Evolutionary conservation across 2,888 invertebrate genomes (phyloP).

Genomic region (Tenthredo livida): DNA sequence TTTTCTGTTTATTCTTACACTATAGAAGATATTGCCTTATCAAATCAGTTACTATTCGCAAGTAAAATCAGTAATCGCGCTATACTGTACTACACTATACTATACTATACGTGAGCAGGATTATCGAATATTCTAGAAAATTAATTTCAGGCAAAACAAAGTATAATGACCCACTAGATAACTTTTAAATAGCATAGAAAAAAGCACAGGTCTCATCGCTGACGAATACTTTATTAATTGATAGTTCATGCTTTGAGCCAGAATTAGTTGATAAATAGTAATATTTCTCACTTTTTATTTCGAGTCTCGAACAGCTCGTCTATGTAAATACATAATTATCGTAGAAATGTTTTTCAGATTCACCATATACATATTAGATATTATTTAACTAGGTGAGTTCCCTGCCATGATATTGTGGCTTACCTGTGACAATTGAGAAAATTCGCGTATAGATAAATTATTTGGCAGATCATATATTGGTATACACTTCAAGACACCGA

Average conservation of each 20-base stretch:
- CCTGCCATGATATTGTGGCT: slow-evolving; percentile 3
- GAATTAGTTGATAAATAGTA: slow-evolving; percentile 24
- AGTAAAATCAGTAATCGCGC: neutral
- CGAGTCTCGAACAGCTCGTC: slow-evolving; percentile 69
- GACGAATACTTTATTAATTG: slow-evolving; percentile 7
- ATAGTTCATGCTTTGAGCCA: slow-evolving; percentile 41
- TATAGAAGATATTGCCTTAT: slow-evolving; percentile 29
- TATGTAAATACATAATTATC: slow-evolving; percentile 62
- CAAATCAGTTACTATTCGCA: slow-evolving; percentile 48
- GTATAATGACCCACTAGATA: neutral
- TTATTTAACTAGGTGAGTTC: slow-evolving; percentile 2
- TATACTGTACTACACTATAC: too few relatives aligned
- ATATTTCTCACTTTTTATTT: slow-evolving; percentile 54
- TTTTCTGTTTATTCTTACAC: neutral
- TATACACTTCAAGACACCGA: slow-evolving; percentile 35
- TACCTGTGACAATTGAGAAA: neutral
- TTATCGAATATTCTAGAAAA: neutral
- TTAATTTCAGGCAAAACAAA: slow-evolving; percentile 4
- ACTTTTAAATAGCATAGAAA: slow-evolving; percentile 26
- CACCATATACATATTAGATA: neutral
- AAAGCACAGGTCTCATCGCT: neutral
- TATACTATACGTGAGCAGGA: neutral
- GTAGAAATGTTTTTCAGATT: slow-evolving; percentile 46
- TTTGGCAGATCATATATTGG: slow-evolving; percentile 21
- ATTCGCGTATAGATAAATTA: slow-evolving; percentile 18